These are phyloP conservation scores for Alsophila aescularia DNA, from an alignment of 2,888 invertebrate species.

Conservation along the genomic window DNA sequence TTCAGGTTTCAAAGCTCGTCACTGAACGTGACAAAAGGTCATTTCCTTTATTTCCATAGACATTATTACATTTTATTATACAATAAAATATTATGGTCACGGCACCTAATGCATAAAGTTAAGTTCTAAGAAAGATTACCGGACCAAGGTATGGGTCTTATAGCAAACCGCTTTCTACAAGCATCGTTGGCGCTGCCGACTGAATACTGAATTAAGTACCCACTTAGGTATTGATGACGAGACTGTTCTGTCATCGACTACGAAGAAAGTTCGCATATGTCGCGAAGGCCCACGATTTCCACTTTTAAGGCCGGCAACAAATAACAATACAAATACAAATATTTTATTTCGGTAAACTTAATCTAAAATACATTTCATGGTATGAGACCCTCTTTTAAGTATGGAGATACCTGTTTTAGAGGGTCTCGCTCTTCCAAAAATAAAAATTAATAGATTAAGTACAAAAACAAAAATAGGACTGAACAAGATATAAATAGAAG, in stretches of 20 bases:
- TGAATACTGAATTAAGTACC: constrained; percentile 68
- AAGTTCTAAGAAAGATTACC: constrained; percentile 81
- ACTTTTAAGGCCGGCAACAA: constrained; percentile 32
- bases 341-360: too few species aligned
- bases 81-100: constrained; percentile 65
- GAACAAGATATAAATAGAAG: too few species aligned
- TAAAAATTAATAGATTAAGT: too few species aligned
- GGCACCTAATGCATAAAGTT: constrained; percentile 70
- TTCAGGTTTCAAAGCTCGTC: constrained; percentile 18
- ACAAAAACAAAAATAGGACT: too few species aligned
- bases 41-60: constrained; percentile 35
- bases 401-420: too few species aligned
- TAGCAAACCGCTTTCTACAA: constrained; percentile 83
- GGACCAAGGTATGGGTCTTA: constrained; percentile 78
- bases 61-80: constrained; percentile 36
- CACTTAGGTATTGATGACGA: constrained; percentile 46
- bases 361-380: too few species aligned
- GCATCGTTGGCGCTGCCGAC: constrained; percentile 55
- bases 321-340: too few species aligned
- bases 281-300: constrained; percentile 29
- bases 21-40: constrained; percentile 27
- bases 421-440: too few species aligned
- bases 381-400: too few species aligned
- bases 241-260: constrained; percentile 3
- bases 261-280: constrained; percentile 36